Percentiles rank a stretch among this genome's conserved stretches.
phyloP scores from a whole-genome alignment of 2,113 vertebrate species.

The Acinonyx jubatus region DNA sequence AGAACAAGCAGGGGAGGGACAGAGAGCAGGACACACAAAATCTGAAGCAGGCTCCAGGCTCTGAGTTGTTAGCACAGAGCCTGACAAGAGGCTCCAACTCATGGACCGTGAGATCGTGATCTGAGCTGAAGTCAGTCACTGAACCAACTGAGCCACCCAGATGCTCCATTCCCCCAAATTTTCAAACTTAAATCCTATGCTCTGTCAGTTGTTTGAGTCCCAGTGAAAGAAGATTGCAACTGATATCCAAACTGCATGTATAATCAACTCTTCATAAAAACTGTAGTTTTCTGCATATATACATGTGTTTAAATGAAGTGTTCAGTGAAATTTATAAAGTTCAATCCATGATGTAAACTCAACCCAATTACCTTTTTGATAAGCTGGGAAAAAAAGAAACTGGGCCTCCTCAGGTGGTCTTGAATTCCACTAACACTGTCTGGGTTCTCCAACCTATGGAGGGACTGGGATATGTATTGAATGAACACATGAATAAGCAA shows the following conservation, averaged over 20 bases:
- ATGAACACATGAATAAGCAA: not conserved
- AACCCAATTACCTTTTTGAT: not conserved
- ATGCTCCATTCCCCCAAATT: not conserved
- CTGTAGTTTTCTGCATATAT: not conserved
- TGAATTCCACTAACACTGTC: not conserved
- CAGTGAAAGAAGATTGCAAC: not conserved
- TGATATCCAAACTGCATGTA: not conserved
- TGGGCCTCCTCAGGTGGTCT: not conserved
- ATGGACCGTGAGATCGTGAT: too few species aligned
- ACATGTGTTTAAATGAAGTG: not conserved
- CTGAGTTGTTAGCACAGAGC: too few species aligned
- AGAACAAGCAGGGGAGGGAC: too few species aligned
- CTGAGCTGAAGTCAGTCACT: too few species aligned
- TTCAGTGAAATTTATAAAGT: not conserved
- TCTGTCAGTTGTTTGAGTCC: not conserved
- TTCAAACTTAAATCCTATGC: not conserved
- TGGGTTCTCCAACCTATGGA: not conserved
- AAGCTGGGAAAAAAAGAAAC: not conserved
- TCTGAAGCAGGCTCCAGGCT: too few species aligned
- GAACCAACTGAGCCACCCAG: too few species aligned
- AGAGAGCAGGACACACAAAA: too few species aligned
- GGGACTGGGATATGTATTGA: not conserved
- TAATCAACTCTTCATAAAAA: not conserved
- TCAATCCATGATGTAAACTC: not conserved
- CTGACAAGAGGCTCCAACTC: too few species aligned